Percentiles rank a stretch among this genome's conserved stretches.
phyloP scores from a whole-genome alignment of 2,797 vertebrate species.

The Apodemus agrarius region DNA sequence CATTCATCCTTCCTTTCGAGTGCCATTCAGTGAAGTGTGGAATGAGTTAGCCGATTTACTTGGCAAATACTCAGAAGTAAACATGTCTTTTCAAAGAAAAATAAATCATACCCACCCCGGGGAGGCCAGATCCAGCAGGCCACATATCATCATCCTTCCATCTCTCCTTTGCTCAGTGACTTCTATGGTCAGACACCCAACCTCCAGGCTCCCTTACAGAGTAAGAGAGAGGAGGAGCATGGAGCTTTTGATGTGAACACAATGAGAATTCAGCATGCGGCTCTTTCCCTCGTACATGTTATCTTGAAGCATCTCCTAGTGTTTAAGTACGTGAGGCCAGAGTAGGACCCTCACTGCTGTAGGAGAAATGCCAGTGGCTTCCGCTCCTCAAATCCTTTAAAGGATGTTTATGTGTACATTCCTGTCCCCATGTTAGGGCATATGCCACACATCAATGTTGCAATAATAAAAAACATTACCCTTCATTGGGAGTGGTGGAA shows the following conservation, averaged over 20 bases:
- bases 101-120: not conserved
- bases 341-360: not conserved
- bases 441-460: not conserved
- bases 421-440: not conserved
- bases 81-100: constrained; percentile 19
- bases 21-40: not conserved
- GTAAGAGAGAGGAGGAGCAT: not conserved
- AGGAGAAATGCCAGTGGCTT: not conserved
- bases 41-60: not conserved
- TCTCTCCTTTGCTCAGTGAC: not conserved
- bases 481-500: constrained; percentile 56
- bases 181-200: not conserved
- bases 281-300: not conserved
- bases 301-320: not conserved
- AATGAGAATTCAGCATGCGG: not conserved
- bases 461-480: constrained; percentile 12
- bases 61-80: not conserved
- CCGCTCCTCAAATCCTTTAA: not conserved
- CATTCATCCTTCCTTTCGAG: not conserved
- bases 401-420: not conserved
- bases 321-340: not conserved
- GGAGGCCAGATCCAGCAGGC: not conserved
- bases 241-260: not conserved
- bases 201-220: not conserved
- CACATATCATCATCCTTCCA: not conserved